Conservation (phyloP, 2,888 invertebrate genomes). For the Diloba caeruleocephala region DNA sequence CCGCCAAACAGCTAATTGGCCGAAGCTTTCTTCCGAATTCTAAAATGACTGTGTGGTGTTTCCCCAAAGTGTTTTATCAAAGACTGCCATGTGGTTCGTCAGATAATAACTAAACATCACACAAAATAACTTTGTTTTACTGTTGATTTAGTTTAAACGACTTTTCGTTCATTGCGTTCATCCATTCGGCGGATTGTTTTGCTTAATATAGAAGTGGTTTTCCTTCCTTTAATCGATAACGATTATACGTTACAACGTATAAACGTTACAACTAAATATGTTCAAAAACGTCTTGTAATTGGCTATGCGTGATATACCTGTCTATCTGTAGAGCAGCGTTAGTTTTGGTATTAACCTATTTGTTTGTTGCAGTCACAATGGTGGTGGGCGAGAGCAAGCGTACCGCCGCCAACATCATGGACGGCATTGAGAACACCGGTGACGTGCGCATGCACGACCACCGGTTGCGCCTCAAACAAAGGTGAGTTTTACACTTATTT, state of each 20-base stretch:
- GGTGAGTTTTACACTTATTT: slow-evolving; percentile 83
- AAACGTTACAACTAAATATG: no score
- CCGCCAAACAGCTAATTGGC: slow-evolving; percentile 67
- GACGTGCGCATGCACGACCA: slow-evolving; percentile 97
- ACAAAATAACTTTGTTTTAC: slow-evolving; percentile 15
- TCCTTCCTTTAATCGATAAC: background rate
- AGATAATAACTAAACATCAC: slow-evolving; percentile 30
- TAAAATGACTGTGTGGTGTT: slow-evolving; percentile 71
- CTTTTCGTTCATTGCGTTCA: background rate
- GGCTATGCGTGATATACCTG: slow-evolving; percentile 31
- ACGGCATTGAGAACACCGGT: slow-evolving; percentile 96
- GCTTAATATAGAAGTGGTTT: slow-evolving; percentile 5
- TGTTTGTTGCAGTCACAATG: slow-evolving; percentile 90
- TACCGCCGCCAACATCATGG: slow-evolving; percentile 95
- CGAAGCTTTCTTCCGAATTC: slow-evolving; percentile 60
- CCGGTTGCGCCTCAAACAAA: slow-evolving; percentile 95
- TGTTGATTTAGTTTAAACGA: slow-evolving; percentile 12
- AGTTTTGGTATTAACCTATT: slow-evolving; percentile 47
- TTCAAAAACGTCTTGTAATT: no score
- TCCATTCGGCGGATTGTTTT: slow-evolving; percentile 2
- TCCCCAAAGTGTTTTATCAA: slow-evolving; percentile 65
- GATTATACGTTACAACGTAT: slow-evolving; percentile 12
- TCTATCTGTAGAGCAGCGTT: slow-evolving; percentile 27
- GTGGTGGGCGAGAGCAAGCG: slow-evolving; percentile 93
- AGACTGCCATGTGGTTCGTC: slow-evolving; percentile 50